Evolutionary conservation across 2,888 invertebrate species (phyloP).

Genomic region (Coronaproctus castanopsis): DNA sequence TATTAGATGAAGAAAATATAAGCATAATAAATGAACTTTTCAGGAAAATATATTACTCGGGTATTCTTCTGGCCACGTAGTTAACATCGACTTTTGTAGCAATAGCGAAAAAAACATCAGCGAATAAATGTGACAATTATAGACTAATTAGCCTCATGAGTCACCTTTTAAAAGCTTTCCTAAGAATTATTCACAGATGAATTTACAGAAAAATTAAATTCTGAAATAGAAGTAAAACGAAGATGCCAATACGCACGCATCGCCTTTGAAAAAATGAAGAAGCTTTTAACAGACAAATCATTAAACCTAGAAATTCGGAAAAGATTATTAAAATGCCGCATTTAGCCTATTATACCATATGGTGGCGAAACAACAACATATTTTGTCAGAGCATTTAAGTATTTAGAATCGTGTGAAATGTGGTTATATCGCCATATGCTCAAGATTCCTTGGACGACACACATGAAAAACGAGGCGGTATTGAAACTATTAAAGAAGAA

Average conservation of each 20-base stretch:
- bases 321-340: background rate
- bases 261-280: background rate
- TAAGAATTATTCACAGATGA: no score
- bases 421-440: background rate
- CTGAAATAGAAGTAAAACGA: background rate
- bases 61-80: no score
- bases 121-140: no score
- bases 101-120: no score
- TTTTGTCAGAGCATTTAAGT: background rate
- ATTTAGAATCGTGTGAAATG: background rate
- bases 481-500: background rate
- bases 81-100: no score
- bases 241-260: background rate
- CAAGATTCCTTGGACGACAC: background rate
- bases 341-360: background rate
- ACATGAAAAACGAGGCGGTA: background rate
- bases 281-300: background rate
- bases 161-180: no score
- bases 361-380: background rate
- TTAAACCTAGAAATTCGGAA: background rate
- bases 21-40: no score
- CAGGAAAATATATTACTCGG: no score
- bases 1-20: no score
- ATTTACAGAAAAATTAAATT: background rate
- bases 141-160: no score